Conservation (phyloP, 2,113 vertebrate genomes). For the Neotragus moschatus region DNA sequence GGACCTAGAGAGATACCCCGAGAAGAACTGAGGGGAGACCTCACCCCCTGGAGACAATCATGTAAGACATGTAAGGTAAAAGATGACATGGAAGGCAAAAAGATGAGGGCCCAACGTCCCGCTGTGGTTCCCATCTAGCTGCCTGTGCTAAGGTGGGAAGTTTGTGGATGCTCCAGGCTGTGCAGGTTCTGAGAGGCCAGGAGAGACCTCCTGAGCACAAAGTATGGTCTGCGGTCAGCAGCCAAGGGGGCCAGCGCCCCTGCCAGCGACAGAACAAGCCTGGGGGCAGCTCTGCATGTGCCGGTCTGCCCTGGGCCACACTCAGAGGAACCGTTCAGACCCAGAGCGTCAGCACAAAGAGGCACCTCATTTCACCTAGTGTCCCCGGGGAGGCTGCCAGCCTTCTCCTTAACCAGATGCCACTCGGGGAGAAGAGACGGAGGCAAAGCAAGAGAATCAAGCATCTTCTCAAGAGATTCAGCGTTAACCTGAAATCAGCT, state of each 20-base stretch:
- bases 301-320: neutral
- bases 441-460: neutral
- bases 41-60: neutral
- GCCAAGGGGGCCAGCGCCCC: too few relatives aligned
- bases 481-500: neutral
- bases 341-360: neutral
- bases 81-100: neutral
- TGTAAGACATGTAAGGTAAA: neutral
- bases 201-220: neutral
- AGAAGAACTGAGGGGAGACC: neutral
- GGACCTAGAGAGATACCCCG: neutral
- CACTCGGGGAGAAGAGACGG: neutral
- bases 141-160: neutral
- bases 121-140: neutral
- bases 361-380: neutral
- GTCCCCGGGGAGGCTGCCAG: fast-evolving
- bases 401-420: neutral
- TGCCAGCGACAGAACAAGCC: fast-evolving
- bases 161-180: neutral
- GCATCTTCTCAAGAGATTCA: neutral
- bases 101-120: neutral
- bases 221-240: neutral
- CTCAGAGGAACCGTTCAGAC: too few relatives aligned
- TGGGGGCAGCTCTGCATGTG: neutral
- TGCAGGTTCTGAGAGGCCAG: neutral